Percentiles rank a stretch among this genome's conserved stretches.
Conservation (phyloP, 2,113 vertebrate genomes). For the Camelus bactrianus region DNA sequence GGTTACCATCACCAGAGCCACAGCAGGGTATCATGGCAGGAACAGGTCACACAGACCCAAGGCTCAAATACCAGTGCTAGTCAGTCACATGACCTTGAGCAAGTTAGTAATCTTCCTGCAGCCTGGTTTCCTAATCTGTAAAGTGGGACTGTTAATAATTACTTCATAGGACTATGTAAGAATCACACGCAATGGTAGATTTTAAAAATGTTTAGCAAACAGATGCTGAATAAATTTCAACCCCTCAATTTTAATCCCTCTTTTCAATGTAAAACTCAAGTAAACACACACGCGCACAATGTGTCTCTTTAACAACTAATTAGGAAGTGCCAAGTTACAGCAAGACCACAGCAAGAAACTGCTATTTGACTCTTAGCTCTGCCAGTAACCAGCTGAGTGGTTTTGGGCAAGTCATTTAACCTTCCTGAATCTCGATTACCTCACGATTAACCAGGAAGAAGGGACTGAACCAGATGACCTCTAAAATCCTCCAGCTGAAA, state of each 20-base stretch:
- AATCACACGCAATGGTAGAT: background rate
- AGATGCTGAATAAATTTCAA: background rate
- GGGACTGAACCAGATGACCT: conserved; percentile 18
- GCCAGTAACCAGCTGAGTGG: background rate
- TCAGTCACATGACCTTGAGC: background rate
- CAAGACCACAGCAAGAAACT: conserved; percentile 3
- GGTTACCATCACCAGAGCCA: background rate
- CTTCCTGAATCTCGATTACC: conserved; percentile 49
- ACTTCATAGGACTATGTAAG: background rate
- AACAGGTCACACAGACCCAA: conserved; percentile 6
- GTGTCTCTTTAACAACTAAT: conserved; percentile 30
- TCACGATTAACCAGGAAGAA: conserved; percentile 45
- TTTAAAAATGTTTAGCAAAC: background rate
- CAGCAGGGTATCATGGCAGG: background rate
- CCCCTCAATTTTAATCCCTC: background rate
- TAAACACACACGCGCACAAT: background rate
- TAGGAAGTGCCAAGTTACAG: conserved; percentile 55
- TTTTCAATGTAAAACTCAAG: conserved; percentile 45
- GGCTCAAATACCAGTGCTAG: background rate
- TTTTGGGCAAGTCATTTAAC: background rate
- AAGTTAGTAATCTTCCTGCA: background rate
- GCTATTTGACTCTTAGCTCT: background rate
- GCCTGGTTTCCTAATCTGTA: background rate
- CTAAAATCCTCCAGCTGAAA: conserved; percentile 11
- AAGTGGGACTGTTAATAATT: background rate